Conservation (phyloP, 1,140 invertebrate genomes). For the Sarcophaga bullata region DNA sequence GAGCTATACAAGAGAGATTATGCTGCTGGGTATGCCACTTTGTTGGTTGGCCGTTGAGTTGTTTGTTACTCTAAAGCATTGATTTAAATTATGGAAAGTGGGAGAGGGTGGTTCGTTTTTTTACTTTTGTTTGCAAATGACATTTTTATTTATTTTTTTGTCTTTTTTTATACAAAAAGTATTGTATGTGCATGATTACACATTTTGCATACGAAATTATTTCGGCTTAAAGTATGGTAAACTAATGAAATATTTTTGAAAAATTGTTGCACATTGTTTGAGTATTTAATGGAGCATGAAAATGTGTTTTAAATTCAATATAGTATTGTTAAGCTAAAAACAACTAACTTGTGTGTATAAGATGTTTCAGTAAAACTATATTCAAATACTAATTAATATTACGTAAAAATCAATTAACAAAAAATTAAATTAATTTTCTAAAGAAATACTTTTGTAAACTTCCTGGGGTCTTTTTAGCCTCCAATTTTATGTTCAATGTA, state of each 20-base stretch:
- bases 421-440: too few species aligned
- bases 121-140: background rate
- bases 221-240: background rate
- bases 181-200: background rate
- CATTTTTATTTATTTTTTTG: background rate
- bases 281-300: background rate
- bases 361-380: too few species aligned
- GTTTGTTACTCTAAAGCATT: background rate
- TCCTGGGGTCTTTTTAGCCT: too few species aligned
- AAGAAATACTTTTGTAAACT: too few species aligned
- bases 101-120: background rate
- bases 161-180: background rate
- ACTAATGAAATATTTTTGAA: background rate
- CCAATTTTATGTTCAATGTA: too few species aligned
- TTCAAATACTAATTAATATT: too few species aligned
- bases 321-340: too few species aligned
- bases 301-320: background rate
- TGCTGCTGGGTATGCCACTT: background rate
- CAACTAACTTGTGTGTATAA: too few species aligned
- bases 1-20: background rate
- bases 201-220: constrained; percentile 11
- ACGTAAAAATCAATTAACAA: too few species aligned
- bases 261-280: background rate
- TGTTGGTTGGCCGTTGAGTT: too few species aligned
- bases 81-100: background rate